Base-by-base conservation (phyloP, 2,797 vertebrate species). In the Odontamblyopus lacepedii region DNA sequence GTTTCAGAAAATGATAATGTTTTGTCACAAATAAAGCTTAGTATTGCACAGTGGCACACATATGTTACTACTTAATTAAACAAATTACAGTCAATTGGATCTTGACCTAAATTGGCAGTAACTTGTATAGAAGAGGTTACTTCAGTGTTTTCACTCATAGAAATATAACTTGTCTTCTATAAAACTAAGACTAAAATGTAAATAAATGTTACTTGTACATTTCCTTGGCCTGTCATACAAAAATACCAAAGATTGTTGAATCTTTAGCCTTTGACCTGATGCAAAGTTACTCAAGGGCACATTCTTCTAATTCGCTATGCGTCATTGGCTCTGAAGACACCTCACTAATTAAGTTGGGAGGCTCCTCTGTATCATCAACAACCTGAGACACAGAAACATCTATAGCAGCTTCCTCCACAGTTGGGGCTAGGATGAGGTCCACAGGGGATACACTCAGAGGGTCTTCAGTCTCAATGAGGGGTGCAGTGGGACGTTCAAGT, bases 161-260 rank as follows among this genome's bases (percentile, higher is more conserved):
- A 72, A 75, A 75, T 72, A 73, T n/a, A 7, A 78, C 51, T 62
- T 60, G n/a, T 30, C 76, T 71, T 56, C 56, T 72, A 67, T 79
- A 75, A 71, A 12, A 66, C 23, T 66, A 0, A 51, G 63, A 78
- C 67, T 61, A 23, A 44, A 38, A 44, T 23, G 3, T 65, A 64
- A 64, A 27, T 65, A 48, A 41, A 12, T 27, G 48, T 32, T 50
- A 65, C 41, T 30, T 63, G 41, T 60, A 27, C 51, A 50, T 63
- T 32, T 0, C 23, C 64, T 57, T 78, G 18, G 38, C 38, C 60
- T 73, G 50, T 55, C 18, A 50, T 59, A 38, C 32, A 72, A 69
- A 72, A 62, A 19, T 35, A 12, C 32, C 63, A 38, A 35, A 79
- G 88, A 90, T 89, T 90, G 88, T 90, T 88, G 23, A 29, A 26